These are phyloP conservation scores for Pipistrellus kuhlii DNA, from an alignment of 2,797 vertebrate species.

Conservation along the genomic window DNA sequence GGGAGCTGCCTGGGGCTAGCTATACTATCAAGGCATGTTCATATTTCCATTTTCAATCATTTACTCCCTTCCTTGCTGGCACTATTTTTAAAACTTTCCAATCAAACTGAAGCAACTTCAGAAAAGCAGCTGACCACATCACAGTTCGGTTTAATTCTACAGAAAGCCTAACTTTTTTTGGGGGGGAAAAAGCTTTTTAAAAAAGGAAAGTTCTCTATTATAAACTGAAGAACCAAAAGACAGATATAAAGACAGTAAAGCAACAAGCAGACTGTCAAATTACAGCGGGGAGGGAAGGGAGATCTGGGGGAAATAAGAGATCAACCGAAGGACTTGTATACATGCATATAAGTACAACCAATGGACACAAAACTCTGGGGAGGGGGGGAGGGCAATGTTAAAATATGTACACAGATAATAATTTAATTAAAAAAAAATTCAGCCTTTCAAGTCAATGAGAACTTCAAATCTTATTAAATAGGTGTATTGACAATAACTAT, in stretches of 20 bases:
- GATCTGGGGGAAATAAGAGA: no score
- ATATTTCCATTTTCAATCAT: neutral
- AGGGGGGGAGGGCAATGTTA: no score
- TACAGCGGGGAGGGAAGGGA: no score
- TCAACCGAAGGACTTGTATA: no score
- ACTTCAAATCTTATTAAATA: neutral
- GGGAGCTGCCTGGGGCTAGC: neutral
- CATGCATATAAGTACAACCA: no score
- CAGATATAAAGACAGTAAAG: no score
- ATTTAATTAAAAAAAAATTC: neutral
- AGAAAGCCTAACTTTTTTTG: constrained; percentile 13
- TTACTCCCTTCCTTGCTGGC: neutral
- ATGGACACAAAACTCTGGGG: no score
- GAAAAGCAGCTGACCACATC: constrained; percentile 7
- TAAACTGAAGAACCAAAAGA: no score
- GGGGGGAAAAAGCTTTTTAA: neutral
- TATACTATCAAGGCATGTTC: neutral
- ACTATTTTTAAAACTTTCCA: constrained; percentile 51
- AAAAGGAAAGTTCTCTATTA: neutral
- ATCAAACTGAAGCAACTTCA: constrained; percentile 20
- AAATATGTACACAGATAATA: no score
- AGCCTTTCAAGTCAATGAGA: neutral
- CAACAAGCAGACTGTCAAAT: no score
- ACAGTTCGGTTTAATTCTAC: neutral
- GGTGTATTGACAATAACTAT: neutral